A percentile compares a stretch with the other conserved stretches of the same genome.
phyloP scores from a whole-genome alignment of 92 coral and sea anemone species.

The Porites rus region DNA sequence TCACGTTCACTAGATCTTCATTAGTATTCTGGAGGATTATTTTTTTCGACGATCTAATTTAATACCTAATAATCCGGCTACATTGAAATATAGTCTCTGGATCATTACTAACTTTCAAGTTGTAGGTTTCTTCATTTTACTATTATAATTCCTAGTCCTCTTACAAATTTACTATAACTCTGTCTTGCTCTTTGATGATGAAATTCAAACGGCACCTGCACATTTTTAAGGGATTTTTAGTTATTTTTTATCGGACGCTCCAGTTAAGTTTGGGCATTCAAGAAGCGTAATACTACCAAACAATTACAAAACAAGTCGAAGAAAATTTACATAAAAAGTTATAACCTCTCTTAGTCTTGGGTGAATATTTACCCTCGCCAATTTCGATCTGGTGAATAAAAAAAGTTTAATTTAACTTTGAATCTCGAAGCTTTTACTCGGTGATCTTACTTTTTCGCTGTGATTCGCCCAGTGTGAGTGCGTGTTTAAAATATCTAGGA shows the following conservation, averaged over 20 bases:
- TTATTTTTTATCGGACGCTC: slow-evolving; percentile 28
- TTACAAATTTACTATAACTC: background rate
- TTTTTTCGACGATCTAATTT: background rate
- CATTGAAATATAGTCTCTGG: background rate
- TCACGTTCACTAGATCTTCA: background rate
- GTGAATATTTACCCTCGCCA: slow-evolving; percentile 41
- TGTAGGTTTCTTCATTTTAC: background rate
- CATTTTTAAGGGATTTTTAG: background rate
- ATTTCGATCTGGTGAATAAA: slow-evolving; percentile 6
- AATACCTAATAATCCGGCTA: background rate
- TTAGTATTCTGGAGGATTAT: background rate
- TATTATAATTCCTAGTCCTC: background rate
- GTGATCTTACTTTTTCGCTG: background rate
- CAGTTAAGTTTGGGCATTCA: slow-evolving; percentile 74
- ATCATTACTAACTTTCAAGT: background rate
- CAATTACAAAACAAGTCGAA: slow-evolving; percentile 66
- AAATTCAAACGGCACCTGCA: background rate
- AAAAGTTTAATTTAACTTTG: background rate
- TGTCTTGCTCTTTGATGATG: background rate
- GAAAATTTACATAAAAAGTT: slow-evolving; percentile 76
- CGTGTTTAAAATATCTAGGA: background rate
- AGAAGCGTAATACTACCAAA: slow-evolving; percentile 60
- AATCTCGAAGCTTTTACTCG: background rate
- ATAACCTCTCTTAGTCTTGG: slow-evolving; percentile 34
- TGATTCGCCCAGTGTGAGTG: background rate